A percentile compares a stretch with the other conserved stretches of the same genome.
These are phyloP conservation scores for Odontamblyopus rebecca DNA, from an alignment of 2,797 vertebrate species.

Conservation along the genomic window DNA sequence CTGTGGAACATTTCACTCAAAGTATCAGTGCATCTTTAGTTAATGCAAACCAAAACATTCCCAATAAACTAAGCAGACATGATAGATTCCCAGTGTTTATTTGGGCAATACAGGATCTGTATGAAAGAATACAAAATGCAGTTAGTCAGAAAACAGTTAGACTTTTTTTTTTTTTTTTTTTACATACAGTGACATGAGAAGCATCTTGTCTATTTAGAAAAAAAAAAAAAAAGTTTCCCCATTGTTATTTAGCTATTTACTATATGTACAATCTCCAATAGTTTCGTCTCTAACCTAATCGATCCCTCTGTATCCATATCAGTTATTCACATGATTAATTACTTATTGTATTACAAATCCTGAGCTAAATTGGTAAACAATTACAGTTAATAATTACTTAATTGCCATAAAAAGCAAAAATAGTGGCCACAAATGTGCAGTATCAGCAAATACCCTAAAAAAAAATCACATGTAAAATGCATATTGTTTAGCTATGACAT, in stretches of 20 bases:
- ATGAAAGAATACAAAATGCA: constrained; percentile 49
- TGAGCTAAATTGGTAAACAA: constrained; percentile 26
- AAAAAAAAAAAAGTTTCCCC: constrained; percentile 1
- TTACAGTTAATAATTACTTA: constrained; percentile 3
- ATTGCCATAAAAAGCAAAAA: constrained; percentile 8
- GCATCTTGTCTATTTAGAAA: constrained; percentile 3
- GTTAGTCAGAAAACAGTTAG: constrained; percentile 23
- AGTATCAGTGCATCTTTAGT: too few relatives aligned
- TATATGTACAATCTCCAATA: constrained; percentile 26
- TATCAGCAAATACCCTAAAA: constrained; percentile 18
- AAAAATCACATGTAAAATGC: background rate
- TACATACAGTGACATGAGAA: too few relatives aligned
- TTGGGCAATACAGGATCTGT: constrained; percentile 30
- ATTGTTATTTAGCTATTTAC: constrained; percentile 16
- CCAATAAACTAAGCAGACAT: background rate
- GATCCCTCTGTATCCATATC: constrained; percentile 5
- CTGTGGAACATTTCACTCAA: too few relatives aligned
- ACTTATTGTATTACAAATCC: constrained; percentile 33
- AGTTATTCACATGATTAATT: constrained; percentile 20
- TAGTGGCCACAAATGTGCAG: constrained; percentile 13
- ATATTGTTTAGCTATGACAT: background rate
- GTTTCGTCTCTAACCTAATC: constrained; percentile 9
- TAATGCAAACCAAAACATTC: background rate
- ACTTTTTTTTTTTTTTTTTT: constrained; percentile 35
- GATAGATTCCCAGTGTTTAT: constrained; percentile 45